Conservation (phyloP, 1,140 invertebrate genomes). For the Trachymyrmex cornetzi region DNA sequence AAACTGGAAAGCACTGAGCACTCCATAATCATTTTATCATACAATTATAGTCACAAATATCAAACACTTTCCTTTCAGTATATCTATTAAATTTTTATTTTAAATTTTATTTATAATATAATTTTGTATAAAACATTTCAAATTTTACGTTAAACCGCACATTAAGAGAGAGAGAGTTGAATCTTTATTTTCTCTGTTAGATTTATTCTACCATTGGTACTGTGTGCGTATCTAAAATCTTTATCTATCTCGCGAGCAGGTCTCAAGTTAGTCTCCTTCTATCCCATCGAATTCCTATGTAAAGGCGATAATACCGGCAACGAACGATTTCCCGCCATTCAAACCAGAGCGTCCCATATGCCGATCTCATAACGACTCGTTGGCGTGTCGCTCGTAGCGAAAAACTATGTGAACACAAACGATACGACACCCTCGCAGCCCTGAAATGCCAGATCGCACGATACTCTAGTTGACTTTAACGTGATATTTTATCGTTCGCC, state of each 20-base stretch:
- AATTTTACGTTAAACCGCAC: not conserved
- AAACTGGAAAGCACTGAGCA: too few relatives aligned
- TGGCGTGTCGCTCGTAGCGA: not conserved
- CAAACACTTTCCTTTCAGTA: too few relatives aligned
- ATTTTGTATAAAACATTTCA: not conserved
- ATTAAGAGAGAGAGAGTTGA: too few relatives aligned
- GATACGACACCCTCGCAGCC: constrained; percentile 18
- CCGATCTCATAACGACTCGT: constrained; percentile 11
- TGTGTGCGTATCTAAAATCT: not conserved
- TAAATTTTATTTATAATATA: not conserved
- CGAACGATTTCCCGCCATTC: constrained; percentile 42
- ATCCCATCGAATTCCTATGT: constrained; percentile 23
- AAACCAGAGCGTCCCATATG: constrained; percentile 15
- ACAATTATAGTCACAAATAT: too few relatives aligned
- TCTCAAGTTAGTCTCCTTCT: not conserved
- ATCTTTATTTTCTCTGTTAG: not conserved
- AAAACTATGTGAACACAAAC: constrained; percentile 30
- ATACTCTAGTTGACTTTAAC: constrained; percentile 43
- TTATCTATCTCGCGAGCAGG: constrained; percentile 26
- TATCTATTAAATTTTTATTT: too few relatives aligned
- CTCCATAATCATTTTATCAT: too few relatives aligned
- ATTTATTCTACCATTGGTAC: constrained; percentile 18
- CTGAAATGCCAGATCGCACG: constrained; percentile 66
- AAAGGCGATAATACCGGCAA: constrained; percentile 3
- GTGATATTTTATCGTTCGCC: constrained; percentile 60